Conservation (phyloP, 2,797 vertebrate species). For the Lepidocolaptes lacrymiger region DNA sequence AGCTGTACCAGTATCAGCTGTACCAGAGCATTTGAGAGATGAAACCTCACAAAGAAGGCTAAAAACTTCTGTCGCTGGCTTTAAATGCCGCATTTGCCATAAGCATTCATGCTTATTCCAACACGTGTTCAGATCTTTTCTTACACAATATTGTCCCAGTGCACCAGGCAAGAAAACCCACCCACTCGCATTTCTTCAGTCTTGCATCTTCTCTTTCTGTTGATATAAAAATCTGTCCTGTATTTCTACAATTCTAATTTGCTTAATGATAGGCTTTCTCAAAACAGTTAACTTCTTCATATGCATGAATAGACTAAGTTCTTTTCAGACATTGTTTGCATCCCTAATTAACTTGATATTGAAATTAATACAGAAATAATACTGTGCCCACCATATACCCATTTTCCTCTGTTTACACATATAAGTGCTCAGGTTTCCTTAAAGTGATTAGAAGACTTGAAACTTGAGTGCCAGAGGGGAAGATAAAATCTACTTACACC, state of each 20-base stretch:
- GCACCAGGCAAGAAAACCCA: not conserved
- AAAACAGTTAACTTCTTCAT: not conserved
- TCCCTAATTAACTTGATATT: not conserved
- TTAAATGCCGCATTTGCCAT: not conserved
- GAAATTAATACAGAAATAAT: not conserved
- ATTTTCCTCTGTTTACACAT: not conserved
- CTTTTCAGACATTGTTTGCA: not conserved
- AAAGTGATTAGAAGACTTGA: not conserved
- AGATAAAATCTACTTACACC: constrained; percentile 8
- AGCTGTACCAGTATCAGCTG: not conserved
- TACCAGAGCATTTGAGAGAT: not conserved
- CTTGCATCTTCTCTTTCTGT: not conserved
- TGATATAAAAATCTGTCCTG: not conserved
- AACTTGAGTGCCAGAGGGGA: not conserved
- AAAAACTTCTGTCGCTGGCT: not conserved
- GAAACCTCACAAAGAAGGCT: not conserved
- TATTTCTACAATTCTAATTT: not conserved
- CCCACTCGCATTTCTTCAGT: not conserved
- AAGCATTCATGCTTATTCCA: not conserved
- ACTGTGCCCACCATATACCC: not conserved
- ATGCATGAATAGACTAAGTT: not conserved
- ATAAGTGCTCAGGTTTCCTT: not conserved
- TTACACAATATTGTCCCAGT: not conserved
- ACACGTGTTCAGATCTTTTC: not conserved
- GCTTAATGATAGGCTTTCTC: not conserved